These are phyloP conservation scores for Cantharis rustica DNA, from an alignment of 2,888 invertebrate genomes.

Conservation along the genomic window DNA sequence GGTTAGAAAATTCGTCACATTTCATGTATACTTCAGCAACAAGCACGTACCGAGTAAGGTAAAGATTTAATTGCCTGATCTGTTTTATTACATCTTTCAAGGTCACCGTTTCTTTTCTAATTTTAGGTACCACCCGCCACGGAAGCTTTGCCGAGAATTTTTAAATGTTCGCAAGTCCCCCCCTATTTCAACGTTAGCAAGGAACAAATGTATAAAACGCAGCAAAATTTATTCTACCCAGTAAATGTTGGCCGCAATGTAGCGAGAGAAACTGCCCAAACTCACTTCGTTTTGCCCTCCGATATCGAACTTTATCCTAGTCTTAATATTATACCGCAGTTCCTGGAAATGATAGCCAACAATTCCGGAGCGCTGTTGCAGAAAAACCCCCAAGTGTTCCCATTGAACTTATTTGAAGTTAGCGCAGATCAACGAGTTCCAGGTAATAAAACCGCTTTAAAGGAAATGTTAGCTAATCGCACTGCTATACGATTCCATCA, in stretches of 20 bases:
- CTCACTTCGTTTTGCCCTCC: constrained; percentile 82
- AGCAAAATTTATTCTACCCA: constrained; percentile 83
- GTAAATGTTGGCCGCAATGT: constrained; percentile 90
- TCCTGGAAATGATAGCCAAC: constrained; percentile 82
- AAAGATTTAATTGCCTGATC: no score
- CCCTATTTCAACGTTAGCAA: constrained; percentile 71
- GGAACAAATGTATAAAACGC: constrained; percentile 75
- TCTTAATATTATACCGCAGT: constrained; percentile 77
- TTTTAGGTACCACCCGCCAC: constrained; percentile 71
- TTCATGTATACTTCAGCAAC: no score
- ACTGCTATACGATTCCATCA: constrained; percentile 92
- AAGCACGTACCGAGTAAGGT: no score
- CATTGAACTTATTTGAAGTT: constrained; percentile 88
- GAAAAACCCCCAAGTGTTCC: constrained; percentile 76
- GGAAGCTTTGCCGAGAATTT: constrained; percentile 65
- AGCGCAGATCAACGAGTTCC: constrained; percentile 70
- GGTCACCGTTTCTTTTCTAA: background rate
- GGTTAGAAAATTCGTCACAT: no score
- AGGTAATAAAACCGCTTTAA: constrained; percentile 70
- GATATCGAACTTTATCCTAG: constrained; percentile 92
- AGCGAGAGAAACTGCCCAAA: constrained; percentile 82
- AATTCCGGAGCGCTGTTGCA: constrained; percentile 68
- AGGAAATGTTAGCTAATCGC: constrained; percentile 72
- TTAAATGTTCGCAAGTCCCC: constrained; percentile 71
- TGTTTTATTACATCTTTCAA: constrained; percentile 29